Percentiles rank a stretch among this genome's conserved stretches.
These are phyloP conservation scores for Emydura subglobosa DNA, from an alignment of 2,113 vertebrate species.

Conservation along the genomic window DNA sequence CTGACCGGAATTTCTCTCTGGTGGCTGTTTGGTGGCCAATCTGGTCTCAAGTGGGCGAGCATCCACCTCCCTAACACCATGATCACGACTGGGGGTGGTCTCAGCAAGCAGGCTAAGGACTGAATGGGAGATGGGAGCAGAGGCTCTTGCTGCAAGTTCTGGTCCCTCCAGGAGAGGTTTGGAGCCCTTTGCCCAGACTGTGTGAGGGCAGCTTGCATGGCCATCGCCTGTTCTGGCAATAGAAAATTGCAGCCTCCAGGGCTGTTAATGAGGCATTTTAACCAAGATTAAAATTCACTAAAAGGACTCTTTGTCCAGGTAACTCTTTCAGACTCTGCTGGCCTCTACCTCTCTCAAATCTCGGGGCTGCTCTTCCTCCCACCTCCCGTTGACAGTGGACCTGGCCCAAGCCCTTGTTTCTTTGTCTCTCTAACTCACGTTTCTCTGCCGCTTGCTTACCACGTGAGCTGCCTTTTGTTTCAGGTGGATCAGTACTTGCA, in stretches of 20 bases:
- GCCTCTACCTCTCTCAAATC: neutral
- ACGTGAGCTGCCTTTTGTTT: constrained; percentile 8
- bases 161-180: neutral
- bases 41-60: neutral
- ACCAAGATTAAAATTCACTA: neutral
- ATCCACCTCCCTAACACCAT: neutral
- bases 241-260: neutral
- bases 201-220: neutral
- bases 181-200: neutral
- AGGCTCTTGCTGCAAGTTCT: neutral
- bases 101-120: neutral
- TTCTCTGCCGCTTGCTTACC: neutral
- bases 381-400: neutral
- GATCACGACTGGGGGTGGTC: neutral
- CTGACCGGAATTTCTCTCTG: neutral
- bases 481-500: constrained; percentile 83
- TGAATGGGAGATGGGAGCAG: neutral
- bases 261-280: neutral
- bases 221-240: neutral
- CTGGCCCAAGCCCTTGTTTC: neutral
- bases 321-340: neutral
- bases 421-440: rapidly evolving
- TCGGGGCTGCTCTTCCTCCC: neutral
- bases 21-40: neutral
- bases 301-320: neutral